Base-by-base conservation (phyloP, 2,888 invertebrate genomes). In the Melipona bicolor region DNA sequence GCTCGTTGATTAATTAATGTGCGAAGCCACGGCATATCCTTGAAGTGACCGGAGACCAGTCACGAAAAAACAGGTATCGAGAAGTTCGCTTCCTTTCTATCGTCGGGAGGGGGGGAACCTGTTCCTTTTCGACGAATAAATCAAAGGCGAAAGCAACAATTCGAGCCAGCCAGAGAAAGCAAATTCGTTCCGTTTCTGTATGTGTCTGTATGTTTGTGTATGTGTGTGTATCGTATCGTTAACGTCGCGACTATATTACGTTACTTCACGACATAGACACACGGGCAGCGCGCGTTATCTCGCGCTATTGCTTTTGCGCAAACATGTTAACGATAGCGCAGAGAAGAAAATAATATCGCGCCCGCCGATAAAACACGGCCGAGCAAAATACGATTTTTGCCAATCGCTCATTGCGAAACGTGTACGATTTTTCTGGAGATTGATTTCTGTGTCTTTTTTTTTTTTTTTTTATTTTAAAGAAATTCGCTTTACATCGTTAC, bases 71-170 rank as follows among this genome's bases (percentile, higher is more conserved):
- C 79, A 27, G 61, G 81, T 65, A 69, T 70, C 73, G 21, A 67
- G 43, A 43, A 11, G 50, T 43, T 56, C 65, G 73, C 50, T 59
- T 50, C 50, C 56, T 73, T 50, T 52, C 50, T 50, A 72, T 68
- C 77, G 69, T 0, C 36, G 9, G 9, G 5, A 36, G 36, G 9
- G 9, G 6, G 6, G 27, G 56, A 71, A 71, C 80, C 65, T 54
- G 80, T 72, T 77, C 52, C 19, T 32, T 67, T 72, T 54, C 67
- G 67, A 54, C n/a, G 15, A 17, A 43, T 65, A 52, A 72, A 78
- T 71, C 61, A 81, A 62, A 67, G 72, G 71, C 77, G 67, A 71
- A 81, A 80, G 79, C 77, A 79, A 79, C 69, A 56, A 77, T 80
- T 72, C 65, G 54, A 54, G 43, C 24, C 19, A 15, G 21, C 19